These are phyloP conservation scores for Drosophila burlai DNA, from an alignment of 1,140 invertebrate species.

Conservation along the genomic window DNA sequence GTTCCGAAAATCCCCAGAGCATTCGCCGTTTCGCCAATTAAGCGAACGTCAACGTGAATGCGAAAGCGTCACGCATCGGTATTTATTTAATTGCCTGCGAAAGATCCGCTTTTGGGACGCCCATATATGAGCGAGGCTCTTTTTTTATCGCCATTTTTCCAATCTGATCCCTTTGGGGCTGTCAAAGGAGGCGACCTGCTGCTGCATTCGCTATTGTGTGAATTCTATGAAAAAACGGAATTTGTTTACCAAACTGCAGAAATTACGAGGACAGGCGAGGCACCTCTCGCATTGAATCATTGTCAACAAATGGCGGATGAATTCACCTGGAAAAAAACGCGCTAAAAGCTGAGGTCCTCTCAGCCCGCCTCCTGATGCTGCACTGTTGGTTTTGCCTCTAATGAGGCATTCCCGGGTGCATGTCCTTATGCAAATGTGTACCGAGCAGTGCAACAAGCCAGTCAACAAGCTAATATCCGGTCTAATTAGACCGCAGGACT, in stretches of 20 bases:
- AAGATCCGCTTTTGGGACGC: constrained; percentile 5
- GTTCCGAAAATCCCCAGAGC: background rate
- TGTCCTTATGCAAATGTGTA: constrained; percentile 5
- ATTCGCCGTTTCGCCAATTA: background rate
- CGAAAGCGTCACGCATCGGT: background rate
- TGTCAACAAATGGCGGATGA: background rate
- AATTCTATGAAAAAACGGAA: background rate
- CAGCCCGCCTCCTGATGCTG: background rate
- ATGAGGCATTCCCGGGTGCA: background rate
- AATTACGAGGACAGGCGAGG: background rate
- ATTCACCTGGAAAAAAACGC: background rate
- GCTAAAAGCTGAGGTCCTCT: background rate
- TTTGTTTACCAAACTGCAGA: constrained; percentile 1
- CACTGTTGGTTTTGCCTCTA: background rate
- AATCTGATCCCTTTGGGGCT: background rate
- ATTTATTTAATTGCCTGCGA: constrained; percentile 8
- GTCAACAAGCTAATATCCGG: constrained; percentile 10
- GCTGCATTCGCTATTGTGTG: background rate
- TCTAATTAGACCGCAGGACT: constrained; percentile 14
- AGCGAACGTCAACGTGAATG: background rate
- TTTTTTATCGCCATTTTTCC: background rate
- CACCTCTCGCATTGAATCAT: background rate
- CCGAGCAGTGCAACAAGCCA: background rate
- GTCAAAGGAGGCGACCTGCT: background rate
- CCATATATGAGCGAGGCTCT: background rate